Evolutionary conservation across 1,140 invertebrate species (phyloP).

Genomic region (Diorhabda sublineata): DNA sequence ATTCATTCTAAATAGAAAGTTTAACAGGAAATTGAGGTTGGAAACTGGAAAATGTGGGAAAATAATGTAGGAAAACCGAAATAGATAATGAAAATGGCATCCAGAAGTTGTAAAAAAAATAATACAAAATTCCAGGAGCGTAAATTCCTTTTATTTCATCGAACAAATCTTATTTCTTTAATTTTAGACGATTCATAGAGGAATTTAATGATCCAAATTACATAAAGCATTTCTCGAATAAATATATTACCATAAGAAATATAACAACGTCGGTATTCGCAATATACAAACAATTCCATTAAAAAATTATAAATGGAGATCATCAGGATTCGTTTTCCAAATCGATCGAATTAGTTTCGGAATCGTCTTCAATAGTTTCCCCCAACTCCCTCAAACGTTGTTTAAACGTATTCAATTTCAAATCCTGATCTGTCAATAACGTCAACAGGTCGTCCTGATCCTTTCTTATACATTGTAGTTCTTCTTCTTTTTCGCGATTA

Average conservation of each 20-base stretch:
- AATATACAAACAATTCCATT: neutral
- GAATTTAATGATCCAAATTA: too few species aligned
- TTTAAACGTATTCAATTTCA: constrained; percentile 69
- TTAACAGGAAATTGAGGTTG: too few species aligned
- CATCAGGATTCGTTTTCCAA: constrained; percentile 5
- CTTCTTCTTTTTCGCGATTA: constrained; percentile 46
- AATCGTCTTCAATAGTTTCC: constrained; percentile 55
- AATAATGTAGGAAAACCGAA: too few species aligned
- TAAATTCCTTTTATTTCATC: too few species aligned
- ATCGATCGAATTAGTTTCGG: constrained; percentile 34
- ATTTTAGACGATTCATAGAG: too few species aligned
- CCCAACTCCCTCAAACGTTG: constrained; percentile 65
- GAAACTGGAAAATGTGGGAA: too few species aligned
- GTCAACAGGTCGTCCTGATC: constrained; percentile 89
- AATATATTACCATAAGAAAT: neutral
- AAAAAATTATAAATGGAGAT: neutral
- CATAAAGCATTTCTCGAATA: neutral
- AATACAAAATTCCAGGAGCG: too few species aligned
- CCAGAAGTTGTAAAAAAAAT: too few species aligned
- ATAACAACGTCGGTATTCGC: neutral
- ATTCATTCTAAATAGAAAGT: too few species aligned
- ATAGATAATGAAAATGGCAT: too few species aligned
- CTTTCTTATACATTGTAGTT: constrained; percentile 70
- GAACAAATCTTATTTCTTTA: too few species aligned
- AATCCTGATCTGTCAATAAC: constrained; percentile 79